A percentile compares a stretch with the other conserved stretches of the same genome.
These are phyloP conservation scores for Phocoena phocoena DNA, from an alignment of 2,113 vertebrate genomes.

Conservation along the genomic window DNA sequence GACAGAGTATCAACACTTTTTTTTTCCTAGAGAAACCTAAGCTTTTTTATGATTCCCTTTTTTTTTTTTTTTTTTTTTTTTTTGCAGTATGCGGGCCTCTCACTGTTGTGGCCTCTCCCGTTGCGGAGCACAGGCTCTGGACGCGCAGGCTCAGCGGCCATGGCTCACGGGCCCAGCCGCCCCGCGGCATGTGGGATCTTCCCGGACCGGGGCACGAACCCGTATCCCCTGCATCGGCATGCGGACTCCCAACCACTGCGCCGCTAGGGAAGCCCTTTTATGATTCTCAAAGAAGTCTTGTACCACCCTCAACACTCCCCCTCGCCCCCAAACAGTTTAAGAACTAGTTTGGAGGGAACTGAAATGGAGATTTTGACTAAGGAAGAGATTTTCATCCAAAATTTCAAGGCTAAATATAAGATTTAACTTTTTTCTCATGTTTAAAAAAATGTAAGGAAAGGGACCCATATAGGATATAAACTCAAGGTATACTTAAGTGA, in stretches of 20 bases:
- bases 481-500: background rate
- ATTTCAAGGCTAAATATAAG: conserved; percentile 3
- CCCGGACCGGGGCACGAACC: too few species aligned
- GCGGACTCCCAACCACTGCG: too few species aligned
- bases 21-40: background rate
- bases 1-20: background rate
- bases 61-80: too few species aligned
- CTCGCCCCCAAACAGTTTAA: background rate
- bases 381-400: conserved; percentile 33
- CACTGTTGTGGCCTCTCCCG: too few species aligned
- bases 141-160: too few species aligned
- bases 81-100: too few species aligned
- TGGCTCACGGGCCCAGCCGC: too few species aligned
- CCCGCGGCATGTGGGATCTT: too few species aligned
- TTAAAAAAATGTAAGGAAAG: conserved; percentile 15
- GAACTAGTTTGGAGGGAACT: background rate
- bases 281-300: conserved; percentile 18
- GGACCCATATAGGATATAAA: background rate
- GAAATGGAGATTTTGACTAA: conserved; percentile 39
- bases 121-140: too few species aligned
- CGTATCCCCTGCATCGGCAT: too few species aligned
- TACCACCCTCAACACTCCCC: background rate
- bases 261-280: background rate
- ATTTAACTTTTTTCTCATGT: background rate
- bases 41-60: background rate